Evolutionary conservation across 2,888 invertebrate genomes (phyloP).

Genomic region (Serripes groenlandicus): DNA sequence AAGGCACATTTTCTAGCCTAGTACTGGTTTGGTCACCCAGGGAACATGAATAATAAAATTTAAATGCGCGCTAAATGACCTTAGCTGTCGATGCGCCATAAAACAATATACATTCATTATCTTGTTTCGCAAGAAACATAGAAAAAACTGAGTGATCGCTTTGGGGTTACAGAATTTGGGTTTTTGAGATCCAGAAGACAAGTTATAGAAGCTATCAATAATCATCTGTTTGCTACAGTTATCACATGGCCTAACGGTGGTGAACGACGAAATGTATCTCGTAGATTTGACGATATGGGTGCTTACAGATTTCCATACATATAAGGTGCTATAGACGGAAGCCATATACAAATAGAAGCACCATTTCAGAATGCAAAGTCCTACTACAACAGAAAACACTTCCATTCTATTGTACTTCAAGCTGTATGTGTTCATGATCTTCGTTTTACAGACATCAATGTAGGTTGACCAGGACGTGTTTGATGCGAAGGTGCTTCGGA

Average conservation of each 20-base stretch:
- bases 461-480: constrained; percentile 61
- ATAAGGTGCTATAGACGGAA: constrained; percentile 53
- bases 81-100: too few relatives aligned
- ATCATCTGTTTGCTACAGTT: constrained; percentile 23
- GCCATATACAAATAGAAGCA: constrained; percentile 46
- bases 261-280: constrained; percentile 36
- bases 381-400: constrained; percentile 55
- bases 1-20: too few relatives aligned
- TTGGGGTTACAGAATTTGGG: constrained; percentile 48
- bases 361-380: constrained; percentile 38
- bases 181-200: constrained; percentile 38
- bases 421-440: constrained; percentile 44
- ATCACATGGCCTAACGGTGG: constrained; percentile 42
- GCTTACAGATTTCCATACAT: constrained; percentile 46
- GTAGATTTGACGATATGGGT: constrained; percentile 48
- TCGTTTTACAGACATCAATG: constrained; percentile 44
- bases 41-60: too few relatives aligned
- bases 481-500: constrained; percentile 57
- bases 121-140: constrained; percentile 55
- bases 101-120: too few relatives aligned
- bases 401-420: constrained; percentile 41
- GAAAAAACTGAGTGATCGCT: constrained; percentile 45
- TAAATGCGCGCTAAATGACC: too few relatives aligned
- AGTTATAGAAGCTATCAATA: constrained; percentile 42
- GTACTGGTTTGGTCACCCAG: too few relatives aligned